phyloP scores from a whole-genome alignment of 1,140 invertebrate genomes.

The Harlomillsia oculata region DNA sequence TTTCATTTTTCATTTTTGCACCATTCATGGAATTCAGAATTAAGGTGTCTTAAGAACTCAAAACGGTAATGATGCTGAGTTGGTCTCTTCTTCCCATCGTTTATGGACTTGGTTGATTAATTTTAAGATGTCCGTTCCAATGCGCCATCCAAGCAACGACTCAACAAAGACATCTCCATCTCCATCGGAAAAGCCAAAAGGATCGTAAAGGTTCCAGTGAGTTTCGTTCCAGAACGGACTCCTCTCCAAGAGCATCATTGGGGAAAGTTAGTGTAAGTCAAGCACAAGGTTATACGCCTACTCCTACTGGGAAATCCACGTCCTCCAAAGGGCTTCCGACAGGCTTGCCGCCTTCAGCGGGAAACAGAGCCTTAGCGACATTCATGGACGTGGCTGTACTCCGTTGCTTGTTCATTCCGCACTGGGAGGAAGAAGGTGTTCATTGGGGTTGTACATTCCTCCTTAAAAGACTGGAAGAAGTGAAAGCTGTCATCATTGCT shows the following conservation, averaged over 20 bases:
- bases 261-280: background rate
- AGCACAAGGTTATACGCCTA: background rate
- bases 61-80: too few relatives aligned
- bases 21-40: too few relatives aligned
- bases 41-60: too few relatives aligned
- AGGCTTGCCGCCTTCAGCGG: constrained; percentile 12
- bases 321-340: too few relatives aligned
- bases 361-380: constrained; percentile 73
- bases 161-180: constrained; percentile 32
- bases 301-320: too few relatives aligned
- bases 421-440: constrained; percentile 95
- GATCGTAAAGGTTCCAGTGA: constrained; percentile 29
- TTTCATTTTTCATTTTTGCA: too few relatives aligned
- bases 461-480: constrained; percentile 59
- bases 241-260: constrained; percentile 30
- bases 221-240: constrained; percentile 27
- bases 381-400: constrained; percentile 92
- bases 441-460: constrained; percentile 94
- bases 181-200: constrained; percentile 31
- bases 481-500: background rate
- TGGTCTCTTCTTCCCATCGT: too few relatives aligned
- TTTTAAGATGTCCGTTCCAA: constrained; percentile 32
- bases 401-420: constrained; percentile 88
- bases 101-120: too few relatives aligned
- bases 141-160: constrained; percentile 29